These are phyloP conservation scores for Blastomussa wellsi DNA, from an alignment of 92 coral and sea anemone genomes.

Conservation along the genomic window DNA sequence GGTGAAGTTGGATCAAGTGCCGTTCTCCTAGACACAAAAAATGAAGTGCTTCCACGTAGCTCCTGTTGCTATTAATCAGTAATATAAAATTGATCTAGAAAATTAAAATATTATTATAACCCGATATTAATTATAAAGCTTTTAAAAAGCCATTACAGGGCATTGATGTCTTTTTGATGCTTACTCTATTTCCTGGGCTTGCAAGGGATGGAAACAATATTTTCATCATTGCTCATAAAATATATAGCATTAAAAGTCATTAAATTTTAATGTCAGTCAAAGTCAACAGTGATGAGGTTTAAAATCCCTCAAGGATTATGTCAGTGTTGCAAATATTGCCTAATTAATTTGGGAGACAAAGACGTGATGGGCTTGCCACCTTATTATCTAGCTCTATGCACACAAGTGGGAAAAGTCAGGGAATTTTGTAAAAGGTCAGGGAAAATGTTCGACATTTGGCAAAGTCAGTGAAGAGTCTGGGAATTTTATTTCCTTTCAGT, in stretches of 20 bases:
- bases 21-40: conserved; percentile 84
- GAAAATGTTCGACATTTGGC: no score
- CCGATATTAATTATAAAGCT: not conserved
- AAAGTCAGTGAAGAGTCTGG: no score
- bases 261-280: not conserved
- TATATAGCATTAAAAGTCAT: not conserved
- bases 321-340: not conserved
- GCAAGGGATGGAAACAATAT: not conserved
- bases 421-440: no score
- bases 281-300: not conserved
- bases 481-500: no score
- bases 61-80: conserved; percentile 51
- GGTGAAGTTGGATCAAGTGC: conserved; percentile 68
- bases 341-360: not conserved
- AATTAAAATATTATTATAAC: no score
- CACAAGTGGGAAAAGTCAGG: no score
- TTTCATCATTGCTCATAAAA: not conserved
- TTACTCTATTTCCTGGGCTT: not conserved
- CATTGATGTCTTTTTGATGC: not conserved
- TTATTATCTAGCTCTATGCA: no score
- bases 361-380: not conserved
- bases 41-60: conserved; percentile 73
- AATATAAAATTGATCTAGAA: not conserved
- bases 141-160: not conserved
- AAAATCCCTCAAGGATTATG: not conserved